Conservation (phyloP, 1,140 invertebrate species). For the Monomorium pharaonis region DNA sequence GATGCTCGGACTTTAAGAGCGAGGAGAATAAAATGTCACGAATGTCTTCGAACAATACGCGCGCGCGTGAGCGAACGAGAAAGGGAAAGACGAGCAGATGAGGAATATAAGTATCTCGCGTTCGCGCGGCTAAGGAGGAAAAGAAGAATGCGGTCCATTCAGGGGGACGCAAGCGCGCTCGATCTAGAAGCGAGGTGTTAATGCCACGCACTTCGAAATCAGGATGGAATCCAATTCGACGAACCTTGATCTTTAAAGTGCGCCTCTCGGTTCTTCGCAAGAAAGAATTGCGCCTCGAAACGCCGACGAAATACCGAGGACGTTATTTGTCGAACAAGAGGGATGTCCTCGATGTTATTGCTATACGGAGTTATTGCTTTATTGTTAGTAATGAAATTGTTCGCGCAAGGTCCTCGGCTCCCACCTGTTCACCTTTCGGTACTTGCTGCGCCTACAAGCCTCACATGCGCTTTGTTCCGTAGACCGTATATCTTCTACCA, state of each 20-base stretch:
- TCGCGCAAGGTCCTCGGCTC: not conserved
- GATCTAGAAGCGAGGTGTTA: slow-evolving; percentile 71
- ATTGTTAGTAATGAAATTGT: slow-evolving; percentile 9
- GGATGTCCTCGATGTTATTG: not conserved
- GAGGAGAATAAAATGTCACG: slow-evolving; percentile 72
- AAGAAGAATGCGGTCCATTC: slow-evolving; percentile 61
- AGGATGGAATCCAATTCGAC: slow-evolving; percentile 68
- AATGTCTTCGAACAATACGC: slow-evolving; percentile 70
- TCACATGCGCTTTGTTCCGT: not conserved
- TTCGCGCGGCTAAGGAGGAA: slow-evolving; percentile 6
- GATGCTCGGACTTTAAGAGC: slow-evolving; percentile 70
- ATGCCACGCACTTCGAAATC: slow-evolving; percentile 73
- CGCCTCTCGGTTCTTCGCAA: slow-evolving; percentile 15
- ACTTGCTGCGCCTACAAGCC: not conserved
- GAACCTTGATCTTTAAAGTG: slow-evolving; percentile 73
- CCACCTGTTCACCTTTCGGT: not conserved
- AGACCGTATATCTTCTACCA: not conserved
- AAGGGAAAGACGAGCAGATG: slow-evolving; percentile 56
- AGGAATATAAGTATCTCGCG: slow-evolving; percentile 44
- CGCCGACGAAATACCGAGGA: not conserved
- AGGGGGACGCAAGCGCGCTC: slow-evolving; percentile 34
- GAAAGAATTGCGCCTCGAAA: slow-evolving; percentile 34
- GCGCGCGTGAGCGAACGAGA: slow-evolving; percentile 13
- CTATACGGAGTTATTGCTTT: not conserved
- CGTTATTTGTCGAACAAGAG: not conserved